Evolutionary conservation across 2,888 invertebrate genomes (phyloP), one percentile per base, ranked within the genome.

Genomic region (Andrena praecox): DNA sequence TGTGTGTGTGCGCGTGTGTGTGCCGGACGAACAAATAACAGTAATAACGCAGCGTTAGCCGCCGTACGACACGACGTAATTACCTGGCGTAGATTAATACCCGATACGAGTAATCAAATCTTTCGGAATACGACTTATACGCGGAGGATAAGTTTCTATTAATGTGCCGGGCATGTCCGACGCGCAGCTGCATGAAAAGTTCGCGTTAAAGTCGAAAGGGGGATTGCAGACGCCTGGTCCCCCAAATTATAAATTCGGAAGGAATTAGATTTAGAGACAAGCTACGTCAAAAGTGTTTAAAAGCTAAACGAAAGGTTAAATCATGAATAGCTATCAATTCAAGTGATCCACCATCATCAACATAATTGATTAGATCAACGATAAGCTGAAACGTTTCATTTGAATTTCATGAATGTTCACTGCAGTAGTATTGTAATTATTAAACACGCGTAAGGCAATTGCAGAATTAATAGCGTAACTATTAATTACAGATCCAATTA

Each of bases 21-120:
- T 87, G 84, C 89, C 85, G 87, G 87, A 88, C 89, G 88, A 90
- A 90, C 91, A 91, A 91, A 91, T 91, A 91, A 89, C 87, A 91
- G 90, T 90, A 90, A 88, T 88, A 87, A 86, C 74, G 73, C 72
- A 0, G 69, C 62, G 52, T 78, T 54, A 52, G 79, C 70, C 54
- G 73, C 78, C 63, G 78, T 69, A 20, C 52, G 50, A 42, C 68
- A 31, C 74, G 54, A 60, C 56, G 56, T 82, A 75, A 84, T 82
- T 82, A 77, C 76, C 42, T 63, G 69, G 78, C 80, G 64, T 69
- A 74, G 67, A 84, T 87, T 84, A 87, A 87, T 71, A 78, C 78
- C 70, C 80, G 85, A 83, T 87, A 84, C 74, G 77, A 81, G 82
- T 80, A 84, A 84, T 86, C 86, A 78, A 83, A 80, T 85, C 80